Evolutionary conservation across 53 echinoderm and acorn worm genomes (phyloP), one percentile per base, ranked within the genome.

Genomic region (Zoroaster sp.): DNA sequence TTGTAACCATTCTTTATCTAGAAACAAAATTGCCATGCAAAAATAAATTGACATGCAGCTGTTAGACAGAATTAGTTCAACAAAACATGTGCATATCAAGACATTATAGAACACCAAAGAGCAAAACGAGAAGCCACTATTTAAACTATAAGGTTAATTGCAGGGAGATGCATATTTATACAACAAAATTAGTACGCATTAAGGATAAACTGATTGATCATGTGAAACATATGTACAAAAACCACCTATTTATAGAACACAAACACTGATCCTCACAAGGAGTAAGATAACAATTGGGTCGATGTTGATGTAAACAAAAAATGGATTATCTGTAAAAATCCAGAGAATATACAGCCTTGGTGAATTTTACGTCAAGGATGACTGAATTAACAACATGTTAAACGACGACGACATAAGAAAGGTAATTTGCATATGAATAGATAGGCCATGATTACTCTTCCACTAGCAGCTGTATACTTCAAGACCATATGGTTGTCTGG

Each of bases 401-500:
- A 51, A 77, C 47, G 47, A 42, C 41, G 23, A 73, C 17, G 45
- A 34, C 59, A 85, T 35, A 71, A 82, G 45, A 66, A 51, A 85
- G 69, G 46, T 37, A 36, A 85, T 85, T 70, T 85, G 85, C 85
- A 85, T 85, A 85, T 85, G 85, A 85, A 85, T 85, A 34, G 85
- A 36, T 9, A 37, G 36, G 1, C 71, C 44, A 70, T 69, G 85
- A 85, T 71, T 71, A 70, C 52, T 10, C 85, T 25, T 4, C 1
- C 35, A 70, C 85, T n/a, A 85, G 85, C 85, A 69, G 85, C 70
- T 71, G 71, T 70, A 43, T 37, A 70, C 85, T 85, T 70, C 35
- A 85, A 85, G 85, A 85, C 69, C 85, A 85, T 85, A 85, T 85
- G 85, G 85, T 85, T 66, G 85, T 85, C 85, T 85, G 45, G 20